Percentiles rank a stretch among this genome's conserved stretches.
Evolutionary conservation across 2,797 vertebrate species (phyloP).

Genomic region (Hemitrygon akajei): DNA sequence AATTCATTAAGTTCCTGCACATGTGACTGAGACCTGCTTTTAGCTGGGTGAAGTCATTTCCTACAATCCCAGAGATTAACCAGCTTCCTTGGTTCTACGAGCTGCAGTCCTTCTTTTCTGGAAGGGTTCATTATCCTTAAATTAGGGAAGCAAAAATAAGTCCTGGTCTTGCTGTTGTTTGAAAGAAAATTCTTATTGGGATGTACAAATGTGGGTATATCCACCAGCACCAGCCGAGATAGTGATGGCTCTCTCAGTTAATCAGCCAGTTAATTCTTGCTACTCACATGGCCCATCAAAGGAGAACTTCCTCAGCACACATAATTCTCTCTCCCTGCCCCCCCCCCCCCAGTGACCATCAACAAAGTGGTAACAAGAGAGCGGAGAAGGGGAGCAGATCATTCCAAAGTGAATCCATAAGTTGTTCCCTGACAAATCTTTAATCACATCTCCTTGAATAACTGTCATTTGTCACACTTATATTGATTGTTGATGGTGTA

Average conservation of each 20-base stretch:
- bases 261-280: background rate
- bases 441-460: background rate
- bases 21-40: background rate
- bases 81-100: background rate
- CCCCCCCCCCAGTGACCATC: too few relatives aligned
- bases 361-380: background rate
- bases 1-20: background rate
- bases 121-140: accelerated
- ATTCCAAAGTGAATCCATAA: background rate
- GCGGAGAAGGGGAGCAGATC: background rate
- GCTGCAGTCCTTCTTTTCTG: too few relatives aligned
- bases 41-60: background rate
- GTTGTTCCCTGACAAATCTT: background rate
- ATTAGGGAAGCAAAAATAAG: background rate
- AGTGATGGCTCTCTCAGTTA: background rate
- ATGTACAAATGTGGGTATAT: background rate
- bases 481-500: too few relatives aligned
- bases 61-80: background rate
- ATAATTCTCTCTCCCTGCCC: too few relatives aligned
- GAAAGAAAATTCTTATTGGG: background rate
- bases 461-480: too few relatives aligned
- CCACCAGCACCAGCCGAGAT: background rate
- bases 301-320: background rate
- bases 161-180: background rate
- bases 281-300: background rate